A percentile compares a stretch with the other conserved stretches of the same genome.
These are phyloP conservation scores for Carterocephalus palaemon DNA, from an alignment of 2,888 invertebrate species.

Conservation along the genomic window DNA sequence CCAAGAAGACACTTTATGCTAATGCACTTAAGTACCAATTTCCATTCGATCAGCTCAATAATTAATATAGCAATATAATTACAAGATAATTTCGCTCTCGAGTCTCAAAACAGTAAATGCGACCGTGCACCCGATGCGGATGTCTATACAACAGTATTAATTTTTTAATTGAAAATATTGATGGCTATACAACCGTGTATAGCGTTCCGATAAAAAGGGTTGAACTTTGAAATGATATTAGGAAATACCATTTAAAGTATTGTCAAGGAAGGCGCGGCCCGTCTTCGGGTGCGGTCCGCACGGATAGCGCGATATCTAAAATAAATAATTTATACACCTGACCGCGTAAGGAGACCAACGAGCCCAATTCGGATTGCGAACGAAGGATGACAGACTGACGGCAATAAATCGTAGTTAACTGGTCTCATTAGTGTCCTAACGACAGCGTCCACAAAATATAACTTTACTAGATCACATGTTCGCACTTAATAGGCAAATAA, in stretches of 20 bases:
- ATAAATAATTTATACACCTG: constrained; percentile 59
- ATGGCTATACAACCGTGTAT: constrained; percentile 15
- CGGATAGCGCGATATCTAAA: constrained; percentile 43
- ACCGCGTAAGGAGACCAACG: constrained; percentile 69
- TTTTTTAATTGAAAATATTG: constrained; percentile 8
- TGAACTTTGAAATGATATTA: constrained; percentile 72
- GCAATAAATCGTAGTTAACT: constrained; percentile 66
- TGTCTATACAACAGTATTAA: constrained; percentile 54
- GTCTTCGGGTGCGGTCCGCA: constrained; percentile 28
- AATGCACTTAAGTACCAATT: constrained; percentile 64
- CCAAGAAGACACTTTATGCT: constrained; percentile 69
- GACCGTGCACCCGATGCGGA: constrained; percentile 54
- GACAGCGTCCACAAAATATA: constrained; percentile 67
- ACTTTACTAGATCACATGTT: constrained; percentile 75
- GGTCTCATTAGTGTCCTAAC: constrained; percentile 73
- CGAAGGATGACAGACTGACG: constrained; percentile 56
- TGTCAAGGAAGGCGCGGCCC: constrained; percentile 31
- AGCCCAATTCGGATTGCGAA: constrained; percentile 59
- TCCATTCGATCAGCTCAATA: constrained; percentile 59
- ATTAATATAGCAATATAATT: constrained; percentile 74
- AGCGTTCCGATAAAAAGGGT: background rate
- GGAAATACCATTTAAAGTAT: constrained; percentile 70
- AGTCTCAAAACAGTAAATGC: constrained; percentile 67
- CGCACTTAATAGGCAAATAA: constrained; percentile 76
- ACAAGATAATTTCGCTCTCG: constrained; percentile 74